phyloP scores from a whole-genome alignment of 2,888 invertebrate species.

The Ferdinandea cuprea region DNA sequence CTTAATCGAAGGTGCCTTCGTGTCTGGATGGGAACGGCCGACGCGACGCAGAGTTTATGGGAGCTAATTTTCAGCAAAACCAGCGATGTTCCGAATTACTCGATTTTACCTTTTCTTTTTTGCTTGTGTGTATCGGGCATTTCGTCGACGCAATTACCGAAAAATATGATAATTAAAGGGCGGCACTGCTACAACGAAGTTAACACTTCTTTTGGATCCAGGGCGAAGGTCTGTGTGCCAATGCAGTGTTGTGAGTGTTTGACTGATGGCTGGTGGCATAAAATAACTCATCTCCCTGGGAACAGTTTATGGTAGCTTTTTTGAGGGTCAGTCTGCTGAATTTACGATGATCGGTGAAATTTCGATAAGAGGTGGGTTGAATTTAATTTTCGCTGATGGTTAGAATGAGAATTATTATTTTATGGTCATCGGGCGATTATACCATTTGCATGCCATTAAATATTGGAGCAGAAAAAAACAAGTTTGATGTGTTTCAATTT shows the following conservation, averaged over 20 bases:
- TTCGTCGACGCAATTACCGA: constrained; percentile 80
- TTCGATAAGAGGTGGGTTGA: constrained; percentile 32
- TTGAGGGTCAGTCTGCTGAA: constrained; percentile 27
- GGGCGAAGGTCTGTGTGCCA: neutral
- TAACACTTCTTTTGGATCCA: constrained; percentile 80
- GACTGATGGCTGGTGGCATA: constrained; percentile 69
- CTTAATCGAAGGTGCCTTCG: constrained; percentile 36
- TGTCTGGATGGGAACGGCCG: constrained; percentile 54
- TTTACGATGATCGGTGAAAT: constrained; percentile 51
- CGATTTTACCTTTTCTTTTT: neutral
- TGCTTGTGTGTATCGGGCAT: constrained; percentile 62
- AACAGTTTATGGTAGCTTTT: neutral
- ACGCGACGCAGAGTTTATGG: constrained; percentile 54
- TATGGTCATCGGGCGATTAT: constrained; percentile 42
- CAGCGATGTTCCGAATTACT: constrained; percentile 55
- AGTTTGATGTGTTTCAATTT: too few species aligned
- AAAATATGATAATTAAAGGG: constrained; percentile 81
- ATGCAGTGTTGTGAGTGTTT: constrained; percentile 35
- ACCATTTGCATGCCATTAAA: constrained; percentile 16
- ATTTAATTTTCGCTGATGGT: constrained; percentile 43
- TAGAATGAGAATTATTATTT: constrained; percentile 45
- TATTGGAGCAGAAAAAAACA: too few species aligned
- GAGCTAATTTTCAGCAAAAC: constrained; percentile 59
- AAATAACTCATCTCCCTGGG: constrained; percentile 20
- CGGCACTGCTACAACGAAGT: constrained; percentile 81